phyloP scores from a whole-genome alignment of 2,888 invertebrate genomes.

The Phasia obesa region DNA sequence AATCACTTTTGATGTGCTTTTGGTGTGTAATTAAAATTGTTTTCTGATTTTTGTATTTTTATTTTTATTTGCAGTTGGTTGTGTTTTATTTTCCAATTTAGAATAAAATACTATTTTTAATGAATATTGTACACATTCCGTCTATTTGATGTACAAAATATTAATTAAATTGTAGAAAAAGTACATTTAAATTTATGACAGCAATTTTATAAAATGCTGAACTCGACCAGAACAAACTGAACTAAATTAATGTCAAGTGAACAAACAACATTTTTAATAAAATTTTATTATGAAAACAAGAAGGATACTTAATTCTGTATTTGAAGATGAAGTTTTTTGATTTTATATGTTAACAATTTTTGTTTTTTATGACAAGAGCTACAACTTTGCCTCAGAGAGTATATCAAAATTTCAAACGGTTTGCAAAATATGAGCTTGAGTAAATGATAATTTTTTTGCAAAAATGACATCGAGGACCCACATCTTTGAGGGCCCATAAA shows the following conservation, averaged over 20 bases:
- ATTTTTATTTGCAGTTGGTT: constrained; percentile 8
- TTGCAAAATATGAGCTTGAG: no score
- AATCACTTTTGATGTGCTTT: constrained; percentile 57
- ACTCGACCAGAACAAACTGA: constrained; percentile 15
- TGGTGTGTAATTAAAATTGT: constrained; percentile 48
- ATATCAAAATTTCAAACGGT: no score
- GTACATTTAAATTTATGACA: constrained; percentile 58
- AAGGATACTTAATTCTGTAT: no score
- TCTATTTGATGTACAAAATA: constrained; percentile 54
- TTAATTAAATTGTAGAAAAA: constrained; percentile 64
- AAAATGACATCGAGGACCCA: no score
- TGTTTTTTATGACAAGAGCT: no score
- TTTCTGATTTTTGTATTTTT: constrained; percentile 9
- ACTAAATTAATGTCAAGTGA: constrained; percentile 10
- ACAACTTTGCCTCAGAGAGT: no score
- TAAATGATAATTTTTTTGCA: no score
- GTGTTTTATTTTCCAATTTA: constrained; percentile 31
- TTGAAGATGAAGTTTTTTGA: no score
- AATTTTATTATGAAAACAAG: constrained; percentile 22
- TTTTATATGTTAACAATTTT: no score
- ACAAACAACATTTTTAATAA: constrained; percentile 44
- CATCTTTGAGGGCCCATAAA: no score
- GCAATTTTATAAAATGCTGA: constrained; percentile 36
- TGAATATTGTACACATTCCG: constrained; percentile 41
- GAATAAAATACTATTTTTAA: constrained; percentile 39